Conservation (phyloP, 2,113 vertebrate species). For the Cavia porcellus region DNA sequence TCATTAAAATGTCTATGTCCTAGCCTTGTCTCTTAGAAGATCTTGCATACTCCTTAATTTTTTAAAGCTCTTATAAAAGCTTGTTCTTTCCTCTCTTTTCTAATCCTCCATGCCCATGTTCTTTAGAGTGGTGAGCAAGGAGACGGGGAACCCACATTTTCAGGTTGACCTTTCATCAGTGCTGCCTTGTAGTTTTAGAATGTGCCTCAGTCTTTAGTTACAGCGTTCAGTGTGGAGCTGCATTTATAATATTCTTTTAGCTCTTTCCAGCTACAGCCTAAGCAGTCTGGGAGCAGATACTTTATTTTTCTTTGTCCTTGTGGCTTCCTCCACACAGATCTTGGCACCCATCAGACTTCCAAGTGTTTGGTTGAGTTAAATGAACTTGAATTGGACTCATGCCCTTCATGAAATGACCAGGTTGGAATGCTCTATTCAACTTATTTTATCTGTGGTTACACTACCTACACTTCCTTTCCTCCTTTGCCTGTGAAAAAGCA, state of each 20-base stretch:
- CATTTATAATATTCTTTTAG: background rate
- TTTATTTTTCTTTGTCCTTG: background rate
- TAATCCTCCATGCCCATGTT: background rate
- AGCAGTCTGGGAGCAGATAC: background rate
- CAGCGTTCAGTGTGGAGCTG: background rate
- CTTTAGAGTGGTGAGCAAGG: background rate
- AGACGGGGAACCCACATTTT: background rate
- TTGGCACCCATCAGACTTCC: background rate
- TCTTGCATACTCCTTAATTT: background rate
- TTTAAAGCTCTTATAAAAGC: background rate
- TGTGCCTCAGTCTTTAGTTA: background rate
- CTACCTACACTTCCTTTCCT: background rate
- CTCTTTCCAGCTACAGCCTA: background rate
- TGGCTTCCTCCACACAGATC: background rate
- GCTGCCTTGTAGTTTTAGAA: background rate
- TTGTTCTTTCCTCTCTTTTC: background rate
- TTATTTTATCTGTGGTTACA: background rate
- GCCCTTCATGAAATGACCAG: background rate
- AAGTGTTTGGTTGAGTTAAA: background rate
- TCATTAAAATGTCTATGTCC: background rate
- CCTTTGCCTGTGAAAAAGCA: background rate
- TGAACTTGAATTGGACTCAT: background rate
- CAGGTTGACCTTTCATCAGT: background rate
- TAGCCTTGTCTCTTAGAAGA: background rate
- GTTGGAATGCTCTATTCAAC: background rate